These are phyloP conservation scores for Eupithecia abbreviata DNA, from an alignment of 2,888 invertebrate species.

Conservation along the genomic window DNA sequence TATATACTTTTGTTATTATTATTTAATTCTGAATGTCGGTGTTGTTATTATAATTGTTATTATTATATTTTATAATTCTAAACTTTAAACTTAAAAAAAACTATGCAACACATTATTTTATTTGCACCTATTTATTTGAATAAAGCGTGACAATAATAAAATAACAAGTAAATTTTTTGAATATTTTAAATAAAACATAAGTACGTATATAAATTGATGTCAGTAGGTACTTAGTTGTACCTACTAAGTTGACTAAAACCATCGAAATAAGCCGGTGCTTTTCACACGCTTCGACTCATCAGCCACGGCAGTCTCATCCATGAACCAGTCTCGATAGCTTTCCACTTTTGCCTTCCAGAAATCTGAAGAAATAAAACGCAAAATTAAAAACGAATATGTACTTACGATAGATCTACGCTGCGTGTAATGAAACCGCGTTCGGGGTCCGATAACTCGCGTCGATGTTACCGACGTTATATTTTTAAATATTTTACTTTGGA, in stretches of 20 bases:
- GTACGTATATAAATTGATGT: not conserved
- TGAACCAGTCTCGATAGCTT: slow-evolving; percentile 59
- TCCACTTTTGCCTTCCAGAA: slow-evolving; percentile 67
- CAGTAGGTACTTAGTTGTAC: not conserved
- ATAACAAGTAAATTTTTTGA: not conserved
- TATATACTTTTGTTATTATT: not conserved
- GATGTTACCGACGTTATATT: too few relatives aligned
- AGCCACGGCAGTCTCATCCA: slow-evolving; percentile 35
- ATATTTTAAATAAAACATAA: not conserved
- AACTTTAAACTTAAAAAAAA: not conserved
- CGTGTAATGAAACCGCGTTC: not conserved
- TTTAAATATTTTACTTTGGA: too few relatives aligned
- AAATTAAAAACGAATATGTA: not conserved
- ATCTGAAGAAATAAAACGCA: slow-evolving; percentile 16
- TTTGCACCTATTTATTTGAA: not conserved
- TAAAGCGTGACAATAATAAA: not conserved
- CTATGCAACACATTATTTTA: not conserved
- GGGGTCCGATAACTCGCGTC: not conserved
- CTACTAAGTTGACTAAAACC: not conserved
- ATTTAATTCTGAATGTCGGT: not conserved
- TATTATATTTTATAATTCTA: too few relatives aligned
- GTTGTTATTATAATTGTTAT: not conserved
- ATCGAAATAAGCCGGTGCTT: slow-evolving; percentile 14
- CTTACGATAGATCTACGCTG: not conserved
- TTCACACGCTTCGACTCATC: slow-evolving; percentile 36